phyloP scores from a whole-genome alignment of 2,113 vertebrate species.

The Dendropsophus ebraccatus region DNA sequence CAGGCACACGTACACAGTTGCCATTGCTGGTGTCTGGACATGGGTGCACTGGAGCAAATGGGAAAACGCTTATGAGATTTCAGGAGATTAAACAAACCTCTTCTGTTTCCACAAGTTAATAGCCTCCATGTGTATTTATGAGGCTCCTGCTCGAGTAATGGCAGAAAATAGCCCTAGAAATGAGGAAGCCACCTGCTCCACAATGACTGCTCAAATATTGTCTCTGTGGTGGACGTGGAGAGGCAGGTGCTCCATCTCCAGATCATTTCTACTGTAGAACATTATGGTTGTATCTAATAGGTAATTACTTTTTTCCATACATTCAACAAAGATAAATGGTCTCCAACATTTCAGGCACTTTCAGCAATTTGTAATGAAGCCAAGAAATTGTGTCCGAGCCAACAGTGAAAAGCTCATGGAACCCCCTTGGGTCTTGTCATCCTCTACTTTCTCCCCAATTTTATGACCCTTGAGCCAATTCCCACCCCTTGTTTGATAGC shows the following conservation, averaged over 20 bases:
- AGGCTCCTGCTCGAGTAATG: background rate
- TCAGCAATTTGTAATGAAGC: background rate
- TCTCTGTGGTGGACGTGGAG: background rate
- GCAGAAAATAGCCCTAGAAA: background rate
- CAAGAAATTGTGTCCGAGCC: background rate
- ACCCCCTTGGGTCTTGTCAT: no score
- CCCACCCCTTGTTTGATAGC: no score
- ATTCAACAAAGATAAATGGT: background rate
- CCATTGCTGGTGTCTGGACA: background rate
- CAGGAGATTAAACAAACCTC: background rate
- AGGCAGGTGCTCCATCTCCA: background rate
- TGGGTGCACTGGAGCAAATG: background rate
- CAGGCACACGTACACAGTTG: background rate
- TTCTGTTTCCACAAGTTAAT: background rate
- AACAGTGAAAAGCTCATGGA: no score
- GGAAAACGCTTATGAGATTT: background rate
- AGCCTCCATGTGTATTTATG: background rate
- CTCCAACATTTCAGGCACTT: background rate
- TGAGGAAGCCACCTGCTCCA: background rate
- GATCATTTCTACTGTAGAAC: background rate
- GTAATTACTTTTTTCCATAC: background rate
- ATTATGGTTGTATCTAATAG: background rate
- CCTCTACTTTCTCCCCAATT: no score
- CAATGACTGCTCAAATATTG: conserved; percentile 3
- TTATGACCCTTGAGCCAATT: background rate